Evolutionary conservation across 2,888 invertebrate genomes (phyloP), one percentile per base, ranked within the genome.

Genomic region (Enoplolaimus lenunculus): DNA sequence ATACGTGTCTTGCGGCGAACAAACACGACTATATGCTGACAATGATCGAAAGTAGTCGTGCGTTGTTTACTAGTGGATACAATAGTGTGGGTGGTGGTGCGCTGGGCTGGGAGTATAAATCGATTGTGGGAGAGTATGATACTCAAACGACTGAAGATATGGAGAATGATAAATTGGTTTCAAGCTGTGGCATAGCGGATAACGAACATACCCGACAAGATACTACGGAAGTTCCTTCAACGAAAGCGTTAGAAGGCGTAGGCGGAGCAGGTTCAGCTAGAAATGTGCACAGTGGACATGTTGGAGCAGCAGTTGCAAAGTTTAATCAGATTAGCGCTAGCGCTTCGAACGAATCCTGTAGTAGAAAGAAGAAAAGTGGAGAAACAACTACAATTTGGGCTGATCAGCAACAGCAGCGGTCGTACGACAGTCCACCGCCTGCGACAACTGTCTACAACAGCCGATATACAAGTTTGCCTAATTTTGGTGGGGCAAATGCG

Each of bases 1-100:
- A 62, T 62, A 7, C 7, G 16, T 62, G 64, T 31, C 64, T 62
- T 28, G 33, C 64, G 13, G 45, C 45, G 7, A 62, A 62, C n/a
- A 62, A 62, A 31, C 64, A 28, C 16, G 64, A 62, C n/a, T 62
- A 62, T 31, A 62, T 62, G 64, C n/a, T 62, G n/a, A 62, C 64
- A 13, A 30, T 62, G 30, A 13, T 62, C 16, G 64, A 62, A 13
- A 62, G 64, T 28, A 31, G n/a, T 62, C 7, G n/a, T n/a, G n/a
- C n/a, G n/a, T n/a, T n/a, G n/a, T n/a, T n/a, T n/a, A n/a, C n/a
- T n/a, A n/a, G n/a, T n/a, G n/a, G n/a, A n/a, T n/a, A n/a, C n/a
- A n/a, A n/a, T n/a, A n/a, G n/a, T n/a, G n/a, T n/a, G n/a, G n/a
- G n/a, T n/a, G n/a, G n/a, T n/a, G n/a, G n/a, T n/a, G n/a, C n/a